A percentile compares a stretch with the other conserved stretches of the same genome.
phyloP scores from a whole-genome alignment of 2,797 vertebrate species.

The Hylomyscus alleni region DNA sequence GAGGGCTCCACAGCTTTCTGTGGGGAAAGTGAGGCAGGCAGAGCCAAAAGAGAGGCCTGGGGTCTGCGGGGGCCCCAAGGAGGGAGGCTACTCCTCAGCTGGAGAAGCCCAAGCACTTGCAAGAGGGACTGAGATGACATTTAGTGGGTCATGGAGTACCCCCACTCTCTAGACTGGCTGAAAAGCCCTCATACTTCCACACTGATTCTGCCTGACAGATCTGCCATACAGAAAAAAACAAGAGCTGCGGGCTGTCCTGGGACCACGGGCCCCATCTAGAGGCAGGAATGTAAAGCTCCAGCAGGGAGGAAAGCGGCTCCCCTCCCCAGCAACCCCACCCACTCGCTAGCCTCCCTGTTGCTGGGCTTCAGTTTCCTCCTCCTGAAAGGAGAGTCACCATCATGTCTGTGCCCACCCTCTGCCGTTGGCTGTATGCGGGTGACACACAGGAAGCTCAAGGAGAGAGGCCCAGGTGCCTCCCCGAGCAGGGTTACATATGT shows the following conservation, averaged over 20 bases:
- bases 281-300: slow-evolving; percentile 1
- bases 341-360: not conserved
- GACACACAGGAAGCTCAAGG: fast-evolving
- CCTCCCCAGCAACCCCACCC: not conserved
- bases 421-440: fast-evolving
- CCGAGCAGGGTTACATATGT: not conserved
- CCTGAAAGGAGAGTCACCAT: not conserved
- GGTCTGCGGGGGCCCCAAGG: not conserved
- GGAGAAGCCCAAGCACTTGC: fast-evolving
- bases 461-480: fast-evolving
- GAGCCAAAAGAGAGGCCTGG: not conserved
- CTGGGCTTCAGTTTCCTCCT: not conserved
- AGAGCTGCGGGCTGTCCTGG: not conserved
- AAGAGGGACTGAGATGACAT: not conserved
- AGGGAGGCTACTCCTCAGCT: not conserved
- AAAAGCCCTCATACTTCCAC: not conserved
- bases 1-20: not conserved
- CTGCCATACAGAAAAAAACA: not conserved
- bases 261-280: slow-evolving; percentile 56
- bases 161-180: not conserved
- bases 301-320: not conserved
- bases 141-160: not conserved
- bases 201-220: not conserved
- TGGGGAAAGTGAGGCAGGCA: not conserved
- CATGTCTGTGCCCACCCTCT: not conserved